These are phyloP conservation scores for Hyalella azteca DNA, from an alignment of 2,888 invertebrate species.

Conservation along the genomic window DNA sequence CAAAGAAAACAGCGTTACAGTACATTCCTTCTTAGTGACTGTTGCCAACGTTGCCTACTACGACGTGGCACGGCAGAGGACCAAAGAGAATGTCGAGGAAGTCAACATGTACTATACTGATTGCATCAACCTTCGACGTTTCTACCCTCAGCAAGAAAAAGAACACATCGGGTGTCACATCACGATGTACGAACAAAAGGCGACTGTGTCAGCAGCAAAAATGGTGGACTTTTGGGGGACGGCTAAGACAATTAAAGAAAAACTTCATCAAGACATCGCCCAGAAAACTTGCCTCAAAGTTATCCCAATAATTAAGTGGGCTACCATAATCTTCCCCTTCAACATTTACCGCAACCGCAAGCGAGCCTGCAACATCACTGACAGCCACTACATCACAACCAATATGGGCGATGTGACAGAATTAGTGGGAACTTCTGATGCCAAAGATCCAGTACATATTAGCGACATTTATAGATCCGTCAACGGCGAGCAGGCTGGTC, in stretches of 20 bases:
- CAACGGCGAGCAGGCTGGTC: slow-evolving; percentile 42
- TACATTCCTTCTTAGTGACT: slow-evolving; percentile 43
- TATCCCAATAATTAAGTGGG: slow-evolving; percentile 31
- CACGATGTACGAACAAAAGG: slow-evolving; percentile 47
- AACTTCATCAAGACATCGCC: slow-evolving; percentile 26
- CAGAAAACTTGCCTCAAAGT: slow-evolving; percentile 17
- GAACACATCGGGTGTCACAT: slow-evolving; percentile 51
- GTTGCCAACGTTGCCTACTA: slow-evolving; percentile 40
- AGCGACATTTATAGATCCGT: slow-evolving; percentile 45
- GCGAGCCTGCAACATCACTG: slow-evolving; percentile 43
- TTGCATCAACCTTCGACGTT: slow-evolving; percentile 50
- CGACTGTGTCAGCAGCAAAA: background rate
- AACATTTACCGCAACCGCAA: slow-evolving; percentile 44
- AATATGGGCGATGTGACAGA: slow-evolving; percentile 54
- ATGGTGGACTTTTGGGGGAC: slow-evolving; percentile 43
- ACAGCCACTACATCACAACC: slow-evolving; percentile 52
- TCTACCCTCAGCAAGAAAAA: slow-evolving; percentile 40
- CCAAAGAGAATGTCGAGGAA: slow-evolving; percentile 32
- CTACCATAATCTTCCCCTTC: slow-evolving; percentile 43
- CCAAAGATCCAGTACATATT: slow-evolving; percentile 42
- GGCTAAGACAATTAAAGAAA: slow-evolving; percentile 24
- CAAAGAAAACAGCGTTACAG: slow-evolving; percentile 36
- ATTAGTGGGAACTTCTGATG: slow-evolving; percentile 39
- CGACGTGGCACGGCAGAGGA: slow-evolving; percentile 35
- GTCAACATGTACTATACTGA: slow-evolving; percentile 45